Base-by-base conservation (phyloP, 2,888 invertebrate genomes). In the Orgyia antiqua region DNA sequence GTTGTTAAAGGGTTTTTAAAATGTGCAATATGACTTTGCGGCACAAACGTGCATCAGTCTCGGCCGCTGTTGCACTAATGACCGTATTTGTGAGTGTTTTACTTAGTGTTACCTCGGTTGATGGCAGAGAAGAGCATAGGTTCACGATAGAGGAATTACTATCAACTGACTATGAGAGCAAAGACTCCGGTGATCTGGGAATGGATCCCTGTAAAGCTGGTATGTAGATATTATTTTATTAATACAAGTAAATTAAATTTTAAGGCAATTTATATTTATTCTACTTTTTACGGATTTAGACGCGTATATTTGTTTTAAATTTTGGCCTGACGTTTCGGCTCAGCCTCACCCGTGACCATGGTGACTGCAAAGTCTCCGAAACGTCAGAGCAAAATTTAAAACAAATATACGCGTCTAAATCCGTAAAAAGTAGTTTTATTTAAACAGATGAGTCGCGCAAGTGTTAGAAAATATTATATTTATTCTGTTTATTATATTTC, bases 141-240 rank as follows among this genome's bases (percentile, higher is more conserved):
- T 92, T 88, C 65, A 91, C 91, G 31, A 88, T 91, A 61, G 91
- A 93, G 13, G 91, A 94, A 60, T 75, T 94, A 45, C 68, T 92
- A 58, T 88, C 76, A 31, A 87, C 77, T 32, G 83, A 87, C 45
- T 94, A 92, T 58, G 90, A 92, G 25, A 87, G 87, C 39, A 91
- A 90, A 63, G 89, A 91, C 37, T 93, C 93, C 24, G 88, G 88
- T 42, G 95, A 95, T 68, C 75, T 93, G 45, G 93, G 95, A 67
- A 83, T 94, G 88, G 95, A 95, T 80, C 92, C 95, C 33, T 95
- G 95, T 78, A 95, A 95, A 89, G 93, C 94, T 68, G 93, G 95
- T 95, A 79, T 90, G 91, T 74, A 4, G 7, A 10, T 6, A 11
- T 11, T 10, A 23, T 23, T 10, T 4, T 10, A 10, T 23, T n/a